Evolutionary conservation across 2,888 invertebrate species (phyloP).

Genomic region (Monopis laevigella): DNA sequence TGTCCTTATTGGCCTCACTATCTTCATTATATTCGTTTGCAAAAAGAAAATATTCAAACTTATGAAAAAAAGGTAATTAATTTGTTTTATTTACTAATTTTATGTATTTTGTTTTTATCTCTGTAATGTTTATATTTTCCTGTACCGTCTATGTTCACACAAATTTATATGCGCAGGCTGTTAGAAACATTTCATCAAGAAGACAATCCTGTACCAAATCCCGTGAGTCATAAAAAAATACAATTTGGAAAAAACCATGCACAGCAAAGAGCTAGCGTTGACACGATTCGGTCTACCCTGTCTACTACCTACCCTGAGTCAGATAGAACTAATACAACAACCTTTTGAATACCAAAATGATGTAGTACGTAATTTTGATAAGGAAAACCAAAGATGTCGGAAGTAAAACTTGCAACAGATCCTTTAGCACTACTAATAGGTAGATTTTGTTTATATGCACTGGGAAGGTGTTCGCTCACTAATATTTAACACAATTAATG

Average conservation of each 20-base stretch:
- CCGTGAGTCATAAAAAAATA: constrained; percentile 10
- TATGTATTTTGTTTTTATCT: no score
- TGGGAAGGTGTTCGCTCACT: not conserved
- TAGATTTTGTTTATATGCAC: not conserved
- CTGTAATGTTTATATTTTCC: no score
- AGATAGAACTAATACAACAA: constrained; percentile 23
- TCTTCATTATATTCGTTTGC: constrained; percentile 79
- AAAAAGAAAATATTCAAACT: constrained; percentile 72
- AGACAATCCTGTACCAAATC: constrained; percentile 2
- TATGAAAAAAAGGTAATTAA: constrained; percentile 66
- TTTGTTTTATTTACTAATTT: no score
- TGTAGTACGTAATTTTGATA: no score
- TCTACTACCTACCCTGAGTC: constrained; percentile 11
- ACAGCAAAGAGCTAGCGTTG: constrained; percentile 30
- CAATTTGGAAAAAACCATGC: constrained; percentile 1
- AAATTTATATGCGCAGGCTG: constrained; percentile 6
- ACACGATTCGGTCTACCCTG: constrained; percentile 31
- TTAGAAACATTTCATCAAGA: constrained; percentile 2
- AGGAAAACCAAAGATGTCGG: no score
- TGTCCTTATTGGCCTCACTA: constrained; percentile 73
- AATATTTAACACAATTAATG: no score
- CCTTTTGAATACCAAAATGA: constrained; percentile 8
- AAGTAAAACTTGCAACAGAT: no score
- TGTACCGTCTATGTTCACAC: no score
- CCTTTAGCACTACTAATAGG: no score